Conservation (phyloP, 2,888 invertebrate species). For the Rosalia funebris region DNA sequence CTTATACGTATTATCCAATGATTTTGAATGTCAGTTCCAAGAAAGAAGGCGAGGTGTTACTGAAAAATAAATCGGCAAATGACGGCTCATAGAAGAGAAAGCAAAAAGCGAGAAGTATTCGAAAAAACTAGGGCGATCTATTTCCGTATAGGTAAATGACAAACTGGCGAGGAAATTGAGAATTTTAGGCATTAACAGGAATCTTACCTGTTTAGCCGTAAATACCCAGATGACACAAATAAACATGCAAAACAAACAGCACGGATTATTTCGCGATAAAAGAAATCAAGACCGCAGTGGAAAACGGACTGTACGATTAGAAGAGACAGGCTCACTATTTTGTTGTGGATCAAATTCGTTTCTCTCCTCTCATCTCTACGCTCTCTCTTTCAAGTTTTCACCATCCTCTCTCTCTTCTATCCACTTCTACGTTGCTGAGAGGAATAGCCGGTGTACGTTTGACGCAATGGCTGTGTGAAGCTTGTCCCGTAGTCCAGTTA, state of each 20-base stretch:
- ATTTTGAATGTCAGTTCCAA: background rate
- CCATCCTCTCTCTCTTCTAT: conserved; percentile 64
- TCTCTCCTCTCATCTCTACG: conserved; percentile 64
- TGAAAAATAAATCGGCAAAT: conserved; percentile 3
- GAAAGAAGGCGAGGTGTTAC: background rate
- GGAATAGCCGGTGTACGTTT: conserved; percentile 49
- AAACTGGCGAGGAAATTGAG: conserved; percentile 27
- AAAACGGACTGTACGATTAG: conserved; percentile 65
- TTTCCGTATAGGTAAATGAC: conserved; percentile 11
- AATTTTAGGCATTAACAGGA: conserved; percentile 57
- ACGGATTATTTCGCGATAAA: conserved; percentile 55
- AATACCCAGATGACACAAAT: conserved; percentile 57
- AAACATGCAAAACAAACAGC: conserved; percentile 59
- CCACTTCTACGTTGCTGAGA: conserved; percentile 60
- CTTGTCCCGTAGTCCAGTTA: conserved; percentile 54
- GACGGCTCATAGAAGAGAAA: conserved; percentile 22
- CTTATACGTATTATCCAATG: too few relatives aligned
- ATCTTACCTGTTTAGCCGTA: conserved; percentile 61
- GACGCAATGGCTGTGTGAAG: conserved; percentile 56
- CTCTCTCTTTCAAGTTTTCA: conserved; percentile 65
- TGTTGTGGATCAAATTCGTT: conserved; percentile 67
- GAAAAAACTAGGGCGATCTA: conserved; percentile 25
- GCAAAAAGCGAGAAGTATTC: conserved; percentile 24
- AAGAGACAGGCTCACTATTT: conserved; percentile 66
- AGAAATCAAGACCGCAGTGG: conserved; percentile 61